Conservation (phyloP, 2,113 vertebrate species). For the Centropus bengalensis region DNA sequence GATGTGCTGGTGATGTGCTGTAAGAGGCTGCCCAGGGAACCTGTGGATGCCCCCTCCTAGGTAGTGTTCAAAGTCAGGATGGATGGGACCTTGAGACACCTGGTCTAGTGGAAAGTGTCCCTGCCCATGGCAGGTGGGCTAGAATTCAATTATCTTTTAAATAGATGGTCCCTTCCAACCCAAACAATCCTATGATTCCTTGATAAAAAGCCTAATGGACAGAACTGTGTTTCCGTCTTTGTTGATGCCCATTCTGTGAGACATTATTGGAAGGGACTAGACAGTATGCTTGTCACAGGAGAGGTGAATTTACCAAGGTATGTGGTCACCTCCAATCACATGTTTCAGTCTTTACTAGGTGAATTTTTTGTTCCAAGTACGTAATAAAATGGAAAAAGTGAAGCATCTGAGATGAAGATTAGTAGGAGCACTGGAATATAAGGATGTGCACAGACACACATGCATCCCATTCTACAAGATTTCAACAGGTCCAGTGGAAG, state of each 20-base stretch:
- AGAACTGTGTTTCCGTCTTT: neutral
- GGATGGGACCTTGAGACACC: too few relatives aligned
- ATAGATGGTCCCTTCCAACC: too few relatives aligned
- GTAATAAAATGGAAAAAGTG: neutral
- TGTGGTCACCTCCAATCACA: neutral
- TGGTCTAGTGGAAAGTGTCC: too few relatives aligned
- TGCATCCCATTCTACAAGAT: neutral
- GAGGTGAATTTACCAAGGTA: neutral
- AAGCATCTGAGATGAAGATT: neutral
- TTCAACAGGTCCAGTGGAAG: neutral
- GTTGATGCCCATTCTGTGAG: neutral
- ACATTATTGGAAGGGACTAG: neutral
- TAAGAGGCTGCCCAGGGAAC: too few relatives aligned
- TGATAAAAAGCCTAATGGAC: neutral
- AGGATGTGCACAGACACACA: neutral
- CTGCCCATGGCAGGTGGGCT: too few relatives aligned
- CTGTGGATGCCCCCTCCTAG: too few relatives aligned
- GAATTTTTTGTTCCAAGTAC: neutral
- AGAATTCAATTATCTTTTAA: too few relatives aligned
- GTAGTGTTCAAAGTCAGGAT: too few relatives aligned
- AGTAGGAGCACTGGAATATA: neutral
- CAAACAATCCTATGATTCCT: too few relatives aligned
- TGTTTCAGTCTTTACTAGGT: neutral
- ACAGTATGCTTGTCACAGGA: neutral
- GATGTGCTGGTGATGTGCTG: too few relatives aligned